Base-by-base conservation (phyloP, 1,140 invertebrate genomes). In the Sinella curviseta region DNA sequence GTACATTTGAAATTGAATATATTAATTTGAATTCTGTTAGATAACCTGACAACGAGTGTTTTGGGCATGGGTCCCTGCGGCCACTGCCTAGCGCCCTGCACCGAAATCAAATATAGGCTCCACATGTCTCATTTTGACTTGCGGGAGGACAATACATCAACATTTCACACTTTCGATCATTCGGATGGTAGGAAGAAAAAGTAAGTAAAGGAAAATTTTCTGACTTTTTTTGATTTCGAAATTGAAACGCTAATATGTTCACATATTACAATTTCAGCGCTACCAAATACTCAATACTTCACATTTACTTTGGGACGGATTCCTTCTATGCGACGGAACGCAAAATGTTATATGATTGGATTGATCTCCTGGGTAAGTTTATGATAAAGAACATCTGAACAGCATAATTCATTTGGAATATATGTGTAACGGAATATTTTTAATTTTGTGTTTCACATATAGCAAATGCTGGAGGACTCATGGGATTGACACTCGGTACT, bases 401-500 rank as follows among this genome's bases (percentile, higher is more conserved):
- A 60, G 24, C 8, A n/a, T 26, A 17, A 14, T 17, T 14, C 12
- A 60, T 60, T 60, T n/a, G n/a, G n/a, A n/a, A n/a, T n/a, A n/a
- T n/a, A n/a, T n/a, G n/a, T n/a, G n/a, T n/a, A n/a, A n/a, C n/a
- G n/a, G 12, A 17, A 60, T 60, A 26, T 14, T 26, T 60, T 12
- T 60, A n/a, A 60, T 26, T 70, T 30, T 70, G 65, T 8, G 12
- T 31, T 70, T 8, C 31, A 48, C 39, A n/a, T 65, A 30, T 84
- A 94, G 93, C 93, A 0, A 93, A 92, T 84, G 92, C 91, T 3
- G 93, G 93, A 65, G 93, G 93, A 14, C 86, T 94, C 26, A 86
- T 94, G 1, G 92, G 93, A 4, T 87, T 94, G 0, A 94, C 93
- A 84, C 89, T 94, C 88, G 93, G 93, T 3, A 94, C 94, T 85